A percentile compares a stretch with the other conserved stretches of the same genome.
Conservation (phyloP, 1,140 invertebrate genomes). For the Pseudachorutes palmiensis region DNA sequence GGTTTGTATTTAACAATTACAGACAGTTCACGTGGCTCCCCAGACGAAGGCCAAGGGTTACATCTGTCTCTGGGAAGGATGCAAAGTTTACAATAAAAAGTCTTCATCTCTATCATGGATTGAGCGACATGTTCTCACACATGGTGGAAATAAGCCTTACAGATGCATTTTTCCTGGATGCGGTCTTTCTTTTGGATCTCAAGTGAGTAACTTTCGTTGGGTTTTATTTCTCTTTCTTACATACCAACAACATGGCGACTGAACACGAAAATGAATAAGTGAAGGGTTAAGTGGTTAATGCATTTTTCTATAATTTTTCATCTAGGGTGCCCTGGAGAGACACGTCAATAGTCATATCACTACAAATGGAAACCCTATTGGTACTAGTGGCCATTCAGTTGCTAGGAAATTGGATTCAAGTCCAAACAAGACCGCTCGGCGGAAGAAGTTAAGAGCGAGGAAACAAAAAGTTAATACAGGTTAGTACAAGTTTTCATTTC, state of each 20-base stretch:
- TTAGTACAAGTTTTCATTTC: slow-evolving; percentile 12
- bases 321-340: slow-evolving; percentile 70
- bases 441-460: slow-evolving; percentile 60
- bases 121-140: slow-evolving; percentile 80
- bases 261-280: too few relatives aligned
- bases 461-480: slow-evolving; percentile 31
- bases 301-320: slow-evolving; percentile 3
- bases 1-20: slow-evolving; percentile 17
- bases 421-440: slow-evolving; percentile 63
- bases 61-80: slow-evolving; percentile 82
- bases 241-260: too few relatives aligned
- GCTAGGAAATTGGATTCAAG: slow-evolving; percentile 56
- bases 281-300: too few relatives aligned
- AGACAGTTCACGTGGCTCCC: slow-evolving; percentile 72
- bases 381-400: slow-evolving; percentile 27
- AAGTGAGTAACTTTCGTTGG: too few relatives aligned
- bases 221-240: too few relatives aligned
- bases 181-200: slow-evolving; percentile 79
- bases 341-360: slow-evolving; percentile 90
- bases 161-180: slow-evolving; percentile 91
- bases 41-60: slow-evolving; percentile 69
- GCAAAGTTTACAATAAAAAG: slow-evolving; percentile 85
- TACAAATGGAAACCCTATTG: slow-evolving; percentile 35
- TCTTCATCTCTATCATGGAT: slow-evolving; percentile 87
- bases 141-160: slow-evolving; percentile 89